Conservation (phyloP, 53 echinoderm and acorn worm genomes). For the Glandiceps talaboti region DNA sequence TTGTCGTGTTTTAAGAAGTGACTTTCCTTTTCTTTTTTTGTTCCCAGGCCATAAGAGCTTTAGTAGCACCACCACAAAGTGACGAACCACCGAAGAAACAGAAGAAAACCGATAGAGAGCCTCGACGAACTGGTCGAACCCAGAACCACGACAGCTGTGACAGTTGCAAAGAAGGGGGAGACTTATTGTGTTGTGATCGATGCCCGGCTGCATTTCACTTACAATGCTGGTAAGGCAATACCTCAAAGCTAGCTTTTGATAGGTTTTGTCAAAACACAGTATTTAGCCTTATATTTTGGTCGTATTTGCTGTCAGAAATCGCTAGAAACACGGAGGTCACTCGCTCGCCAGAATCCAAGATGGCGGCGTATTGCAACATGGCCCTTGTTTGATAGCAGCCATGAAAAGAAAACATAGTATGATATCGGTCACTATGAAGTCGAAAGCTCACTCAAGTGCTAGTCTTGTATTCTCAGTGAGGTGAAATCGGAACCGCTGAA, state of each 20-base stretch:
- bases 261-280: too few species aligned
- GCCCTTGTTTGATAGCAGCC: not conserved
- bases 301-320: too few species aligned
- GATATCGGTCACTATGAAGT: not conserved
- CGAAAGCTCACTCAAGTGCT: too few species aligned
- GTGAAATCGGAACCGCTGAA: too few species aligned
- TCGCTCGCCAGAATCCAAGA: not conserved
- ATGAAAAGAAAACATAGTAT: not conserved
- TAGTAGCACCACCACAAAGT: slow-evolving; percentile 86
- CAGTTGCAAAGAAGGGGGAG: slow-evolving; percentile 90
- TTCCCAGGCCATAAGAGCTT: slow-evolving; percentile 77
- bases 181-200: slow-evolving; percentile 90
- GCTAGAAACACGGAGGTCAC: too few species aligned
- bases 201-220: slow-evolving; percentile 95
- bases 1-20: too few species aligned
- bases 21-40: not conserved
- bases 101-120: slow-evolving; percentile 44
- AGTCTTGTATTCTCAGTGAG: too few species aligned
- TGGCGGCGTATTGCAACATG: not conserved
- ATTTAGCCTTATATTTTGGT: too few species aligned
- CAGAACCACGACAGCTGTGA: slow-evolving; percentile 88
- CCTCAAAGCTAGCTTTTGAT: too few species aligned
- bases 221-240: slow-evolving; percentile 79
- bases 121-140: slow-evolving; percentile 66
- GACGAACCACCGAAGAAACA: slow-evolving; percentile 83